phyloP scores from a whole-genome alignment of 2,113 vertebrate genomes.

The Prietella phreatophila region DNA sequence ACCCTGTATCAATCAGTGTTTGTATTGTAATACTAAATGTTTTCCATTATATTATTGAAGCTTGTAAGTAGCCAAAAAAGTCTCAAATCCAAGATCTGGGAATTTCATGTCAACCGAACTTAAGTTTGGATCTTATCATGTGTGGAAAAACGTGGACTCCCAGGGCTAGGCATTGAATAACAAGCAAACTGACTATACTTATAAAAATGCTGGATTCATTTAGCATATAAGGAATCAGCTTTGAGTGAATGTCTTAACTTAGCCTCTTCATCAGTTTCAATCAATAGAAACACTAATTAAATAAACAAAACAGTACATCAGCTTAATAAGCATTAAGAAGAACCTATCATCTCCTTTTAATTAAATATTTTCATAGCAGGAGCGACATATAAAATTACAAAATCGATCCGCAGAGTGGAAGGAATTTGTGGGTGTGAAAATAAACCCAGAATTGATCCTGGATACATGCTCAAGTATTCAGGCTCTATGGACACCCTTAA shows the following conservation, averaged over 20 bases:
- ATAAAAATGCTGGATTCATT: not conserved
- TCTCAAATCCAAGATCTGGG: not conserved
- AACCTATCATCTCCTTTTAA: conserved; percentile 1
- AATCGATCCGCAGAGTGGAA: not conserved
- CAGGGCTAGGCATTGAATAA: not conserved
- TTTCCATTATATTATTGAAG: not conserved
- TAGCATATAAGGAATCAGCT: not conserved
- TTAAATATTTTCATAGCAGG: not conserved
- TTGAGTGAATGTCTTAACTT: not conserved
- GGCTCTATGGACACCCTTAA: not conserved
- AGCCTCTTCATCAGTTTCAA: not conserved
- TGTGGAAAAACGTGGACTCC: not conserved
- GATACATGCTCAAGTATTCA: not conserved
- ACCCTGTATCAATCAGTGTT: not conserved
- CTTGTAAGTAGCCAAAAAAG: not conserved
- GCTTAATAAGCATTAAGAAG: not conserved
- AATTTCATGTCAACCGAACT: not conserved
- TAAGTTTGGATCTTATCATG: not conserved
- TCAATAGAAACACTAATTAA: not conserved
- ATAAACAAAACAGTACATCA: not conserved
- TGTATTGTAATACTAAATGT: not conserved
- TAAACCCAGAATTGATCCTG: conserved; percentile 13
- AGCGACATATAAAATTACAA: not conserved
- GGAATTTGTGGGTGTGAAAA: conserved; percentile 10
- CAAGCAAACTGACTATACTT: not conserved